These are phyloP conservation scores for Scarus forsteni DNA, from an alignment of 2,797 vertebrate genomes.

Conservation along the genomic window DNA sequence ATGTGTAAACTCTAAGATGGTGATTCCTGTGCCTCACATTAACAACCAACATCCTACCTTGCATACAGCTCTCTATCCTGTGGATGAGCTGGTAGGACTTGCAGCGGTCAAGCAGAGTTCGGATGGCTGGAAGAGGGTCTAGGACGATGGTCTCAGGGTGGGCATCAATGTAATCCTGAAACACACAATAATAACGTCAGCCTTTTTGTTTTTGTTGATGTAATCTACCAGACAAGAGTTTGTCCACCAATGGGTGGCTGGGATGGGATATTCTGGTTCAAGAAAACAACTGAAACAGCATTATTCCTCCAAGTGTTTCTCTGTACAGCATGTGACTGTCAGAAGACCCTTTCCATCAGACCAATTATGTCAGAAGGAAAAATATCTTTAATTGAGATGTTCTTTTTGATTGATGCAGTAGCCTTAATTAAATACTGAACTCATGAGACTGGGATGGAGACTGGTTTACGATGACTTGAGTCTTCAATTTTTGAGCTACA, in stretches of 20 bases:
- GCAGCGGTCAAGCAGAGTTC: conserved; percentile 95
- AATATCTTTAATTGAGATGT: neutral
- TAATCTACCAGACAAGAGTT: neutral
- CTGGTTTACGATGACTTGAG: too few species aligned
- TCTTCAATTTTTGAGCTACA: neutral
- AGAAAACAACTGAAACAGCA: neutral
- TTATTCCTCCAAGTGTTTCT: neutral
- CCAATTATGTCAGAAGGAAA: neutral
- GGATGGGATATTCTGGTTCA: too few species aligned
- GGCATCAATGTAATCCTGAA: conserved; percentile 95
- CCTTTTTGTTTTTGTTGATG: neutral
- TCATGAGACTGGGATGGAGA: neutral
- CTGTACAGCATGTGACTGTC: neutral
- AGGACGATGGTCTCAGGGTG: conserved; percentile 96
- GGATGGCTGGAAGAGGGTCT: conserved; percentile 96
- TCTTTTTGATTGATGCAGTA: neutral
- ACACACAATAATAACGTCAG: conserved; percentile 17
- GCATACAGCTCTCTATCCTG: conserved; percentile 94
- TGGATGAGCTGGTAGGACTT: conserved; percentile 97
- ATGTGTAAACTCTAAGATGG: too few species aligned
- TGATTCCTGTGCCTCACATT: too few species aligned
- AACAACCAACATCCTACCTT: conserved; percentile 82
- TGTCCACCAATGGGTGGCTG: neutral
- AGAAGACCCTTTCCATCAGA: neutral
- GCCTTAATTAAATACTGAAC: neutral